phyloP scores from a whole-genome alignment of 2,888 invertebrate genomes.

The Augochlorella aurata region DNA sequence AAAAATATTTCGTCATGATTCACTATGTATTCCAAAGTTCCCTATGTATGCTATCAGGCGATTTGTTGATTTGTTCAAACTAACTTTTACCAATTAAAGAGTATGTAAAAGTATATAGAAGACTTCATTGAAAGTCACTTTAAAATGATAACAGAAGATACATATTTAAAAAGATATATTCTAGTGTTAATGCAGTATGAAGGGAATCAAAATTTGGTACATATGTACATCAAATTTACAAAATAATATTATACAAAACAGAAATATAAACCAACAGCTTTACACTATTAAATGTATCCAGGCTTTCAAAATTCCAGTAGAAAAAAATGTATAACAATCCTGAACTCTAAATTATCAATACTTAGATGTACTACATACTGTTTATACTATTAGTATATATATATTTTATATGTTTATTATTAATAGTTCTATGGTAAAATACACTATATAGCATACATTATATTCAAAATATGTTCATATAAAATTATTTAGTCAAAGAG shows the following conservation, averaged over 20 bases:
- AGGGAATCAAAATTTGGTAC: slow-evolving; percentile 7
- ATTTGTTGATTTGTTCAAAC: slow-evolving; percentile 33
- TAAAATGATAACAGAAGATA: background rate
- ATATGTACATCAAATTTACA: too few relatives aligned
- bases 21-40: slow-evolving; percentile 12
- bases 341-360: background rate
- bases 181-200: background rate
- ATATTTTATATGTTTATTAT: background rate
- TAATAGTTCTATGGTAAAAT: slow-evolving; percentile 13
- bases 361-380: background rate
- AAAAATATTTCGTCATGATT: background rate
- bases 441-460: background rate
- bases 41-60: slow-evolving; percentile 18
- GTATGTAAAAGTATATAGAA: background rate
- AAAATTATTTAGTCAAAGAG: slow-evolving; percentile 11
- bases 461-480: slow-evolving; percentile 13
- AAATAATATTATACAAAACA: background rate
- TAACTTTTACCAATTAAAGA: background rate
- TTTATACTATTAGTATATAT: background rate
- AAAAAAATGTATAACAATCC: background rate
- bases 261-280: background rate
- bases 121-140: background rate
- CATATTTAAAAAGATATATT: slow-evolving; percentile 17
- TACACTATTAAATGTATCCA: background rate
- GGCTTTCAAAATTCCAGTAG: background rate